Evolutionary conservation across 2,888 invertebrate genomes (phyloP).

Genomic region (Anthophora plumipes): DNA sequence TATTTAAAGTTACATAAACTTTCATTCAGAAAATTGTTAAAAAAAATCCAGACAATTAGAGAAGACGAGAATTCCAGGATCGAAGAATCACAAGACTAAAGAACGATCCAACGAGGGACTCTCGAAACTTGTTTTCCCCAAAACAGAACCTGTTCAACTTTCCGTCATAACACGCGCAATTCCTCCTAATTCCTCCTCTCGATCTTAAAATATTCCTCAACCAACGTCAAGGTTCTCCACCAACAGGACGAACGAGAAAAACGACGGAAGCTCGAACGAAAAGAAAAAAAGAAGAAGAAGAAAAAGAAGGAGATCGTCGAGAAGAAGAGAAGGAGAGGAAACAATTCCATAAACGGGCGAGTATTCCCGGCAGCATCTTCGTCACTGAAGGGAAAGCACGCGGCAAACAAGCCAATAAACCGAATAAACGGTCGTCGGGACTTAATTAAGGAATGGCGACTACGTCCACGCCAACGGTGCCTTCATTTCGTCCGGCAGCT

Average conservation of each 20-base stretch:
- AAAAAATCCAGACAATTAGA: too few relatives aligned
- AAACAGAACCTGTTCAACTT: background rate
- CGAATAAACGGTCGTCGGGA: slow-evolving; percentile 71
- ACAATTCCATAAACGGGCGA: slow-evolving; percentile 49
- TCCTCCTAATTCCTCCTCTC: background rate
- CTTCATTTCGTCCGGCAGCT: slow-evolving; percentile 70
- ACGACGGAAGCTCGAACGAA: background rate
- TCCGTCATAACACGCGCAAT: slow-evolving; percentile 15
- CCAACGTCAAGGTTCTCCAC: background rate
- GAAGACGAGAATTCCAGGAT: too few relatives aligned
- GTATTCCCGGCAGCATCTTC: slow-evolving; percentile 33
- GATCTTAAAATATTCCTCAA: background rate
- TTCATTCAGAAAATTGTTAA: too few relatives aligned
- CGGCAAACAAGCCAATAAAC: slow-evolving; percentile 74
- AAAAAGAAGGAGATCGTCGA: background rate
- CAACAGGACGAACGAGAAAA: background rate
- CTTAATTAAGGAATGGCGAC: slow-evolving; percentile 82
- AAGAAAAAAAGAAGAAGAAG: slow-evolving; percentile 26
- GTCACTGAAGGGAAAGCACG: slow-evolving; percentile 42
- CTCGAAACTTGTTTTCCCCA: slow-evolving; percentile 1
- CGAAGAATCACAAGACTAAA: too few relatives aligned
- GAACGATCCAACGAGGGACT: background rate
- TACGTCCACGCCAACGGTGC: slow-evolving; percentile 71
- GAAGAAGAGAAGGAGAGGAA: background rate
- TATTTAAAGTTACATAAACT: too few relatives aligned